Conservation (phyloP, 2,797 vertebrate genomes). For the Macrochelys suwanniensis region DNA sequence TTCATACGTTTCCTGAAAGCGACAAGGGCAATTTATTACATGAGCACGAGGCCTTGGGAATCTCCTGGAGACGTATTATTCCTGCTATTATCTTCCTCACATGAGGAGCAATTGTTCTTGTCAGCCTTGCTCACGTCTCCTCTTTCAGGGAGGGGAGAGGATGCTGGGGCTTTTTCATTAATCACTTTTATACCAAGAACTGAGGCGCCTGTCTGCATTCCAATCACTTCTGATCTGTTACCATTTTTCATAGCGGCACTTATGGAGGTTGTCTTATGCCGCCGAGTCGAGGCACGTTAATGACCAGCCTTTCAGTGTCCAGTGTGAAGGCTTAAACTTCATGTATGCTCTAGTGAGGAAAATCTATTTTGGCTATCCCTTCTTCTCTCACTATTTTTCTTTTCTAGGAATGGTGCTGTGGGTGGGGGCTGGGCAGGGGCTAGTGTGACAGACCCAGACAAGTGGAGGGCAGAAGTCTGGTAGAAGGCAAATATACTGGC, state of each 20-base stretch:
- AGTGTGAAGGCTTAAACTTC: conserved; percentile 18
- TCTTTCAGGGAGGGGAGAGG: conserved; percentile 36
- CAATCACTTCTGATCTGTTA: conserved; percentile 50
- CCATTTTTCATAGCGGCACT: conserved; percentile 51
- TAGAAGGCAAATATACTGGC: too few relatives aligned
- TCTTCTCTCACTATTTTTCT: not conserved
- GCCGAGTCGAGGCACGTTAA: conserved; percentile 17
- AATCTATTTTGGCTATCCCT: not conserved
- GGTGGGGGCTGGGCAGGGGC: not conserved
- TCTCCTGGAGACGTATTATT: conserved; percentile 55
- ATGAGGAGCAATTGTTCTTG: conserved; percentile 34
- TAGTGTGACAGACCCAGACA: not conserved
- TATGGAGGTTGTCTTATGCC: conserved; percentile 40
- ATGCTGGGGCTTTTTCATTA: conserved; percentile 47
- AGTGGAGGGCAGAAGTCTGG: too few relatives aligned
- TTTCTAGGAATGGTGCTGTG: not conserved
- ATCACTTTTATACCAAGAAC: conserved; percentile 46
- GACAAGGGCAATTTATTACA: conserved; percentile 64
- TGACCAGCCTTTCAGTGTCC: conserved; percentile 28
- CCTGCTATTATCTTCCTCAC: conserved; percentile 54
- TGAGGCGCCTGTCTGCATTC: conserved; percentile 62
- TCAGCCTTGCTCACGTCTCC: conserved; percentile 36
- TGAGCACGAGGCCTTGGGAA: conserved; percentile 40
- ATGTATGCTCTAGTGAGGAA: not conserved
- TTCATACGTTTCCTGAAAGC: conserved; percentile 52